Evolutionary conservation across 1,140 invertebrate species (phyloP).

Genomic region (Aphidius gifuensis): DNA sequence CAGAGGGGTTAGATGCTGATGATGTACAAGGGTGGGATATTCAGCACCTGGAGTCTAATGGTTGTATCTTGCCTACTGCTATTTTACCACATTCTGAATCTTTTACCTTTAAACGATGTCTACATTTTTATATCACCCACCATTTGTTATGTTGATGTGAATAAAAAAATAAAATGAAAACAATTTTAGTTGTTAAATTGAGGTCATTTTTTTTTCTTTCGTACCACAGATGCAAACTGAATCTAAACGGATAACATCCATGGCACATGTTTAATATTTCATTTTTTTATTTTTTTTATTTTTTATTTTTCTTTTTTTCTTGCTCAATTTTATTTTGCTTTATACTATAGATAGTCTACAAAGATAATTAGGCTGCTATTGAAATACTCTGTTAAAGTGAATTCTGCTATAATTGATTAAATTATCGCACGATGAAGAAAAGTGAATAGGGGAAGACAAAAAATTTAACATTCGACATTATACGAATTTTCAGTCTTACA

Average conservation of each 20-base stretch:
- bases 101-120: slow-evolving; percentile 25
- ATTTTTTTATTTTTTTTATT: background rate
- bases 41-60: slow-evolving; percentile 45
- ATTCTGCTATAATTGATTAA: slow-evolving; percentile 1
- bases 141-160: slow-evolving; percentile 32
- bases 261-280: background rate
- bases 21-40: slow-evolving; percentile 33
- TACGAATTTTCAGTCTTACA: too few relatives aligned
- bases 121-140: slow-evolving; percentile 26
- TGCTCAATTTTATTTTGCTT: too few relatives aligned
- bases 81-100: background rate
- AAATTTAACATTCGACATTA: too few relatives aligned
- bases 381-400: background rate
- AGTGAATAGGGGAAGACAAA: too few relatives aligned
- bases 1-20: slow-evolving; percentile 5
- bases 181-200: slow-evolving; percentile 14
- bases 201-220: slow-evolving; percentile 12
- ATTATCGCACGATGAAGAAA: too few relatives aligned
- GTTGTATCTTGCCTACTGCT: slow-evolving; percentile 11
- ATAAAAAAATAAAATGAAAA: slow-evolving; percentile 21
- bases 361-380: too few relatives aligned
- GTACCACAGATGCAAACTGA: too few relatives aligned
- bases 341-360: too few relatives aligned
- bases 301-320: background rate
- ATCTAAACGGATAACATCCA: too few relatives aligned